These are phyloP conservation scores for Lasioglossum zephyrum DNA, from an alignment of 2,888 invertebrate genomes.

Conservation along the genomic window DNA sequence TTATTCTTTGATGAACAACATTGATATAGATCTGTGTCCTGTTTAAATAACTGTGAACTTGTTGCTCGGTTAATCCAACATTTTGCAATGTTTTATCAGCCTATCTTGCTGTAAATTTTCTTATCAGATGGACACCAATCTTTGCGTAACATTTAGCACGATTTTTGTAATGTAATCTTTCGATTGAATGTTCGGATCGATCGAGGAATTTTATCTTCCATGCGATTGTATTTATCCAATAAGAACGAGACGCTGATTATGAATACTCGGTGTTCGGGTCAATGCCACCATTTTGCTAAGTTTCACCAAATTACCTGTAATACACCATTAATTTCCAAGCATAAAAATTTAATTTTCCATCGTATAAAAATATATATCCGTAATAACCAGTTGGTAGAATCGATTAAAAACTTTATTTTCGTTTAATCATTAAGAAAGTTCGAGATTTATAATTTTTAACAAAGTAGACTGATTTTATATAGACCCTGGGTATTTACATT, in stretches of 20 bases:
- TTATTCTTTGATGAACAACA: not conserved
- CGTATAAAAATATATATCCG: not conserved
- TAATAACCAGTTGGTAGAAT: not conserved
- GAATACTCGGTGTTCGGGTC: conserved; percentile 57
- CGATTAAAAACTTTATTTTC: not conserved
- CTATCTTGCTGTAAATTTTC: not conserved
- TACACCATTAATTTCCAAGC: not conserved
- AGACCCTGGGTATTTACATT: not conserved
- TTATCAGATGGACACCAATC: not conserved
- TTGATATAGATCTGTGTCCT: not conserved
- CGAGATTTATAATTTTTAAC: not conserved
- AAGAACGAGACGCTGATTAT: conserved; percentile 35
- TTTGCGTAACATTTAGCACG: not conserved
- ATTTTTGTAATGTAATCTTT: not conserved
- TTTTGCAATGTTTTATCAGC: not conserved
- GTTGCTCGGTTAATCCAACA: not conserved
- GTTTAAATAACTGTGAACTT: not conserved
- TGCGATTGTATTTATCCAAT: conserved; percentile 40
- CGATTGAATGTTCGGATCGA: conserved; percentile 1
- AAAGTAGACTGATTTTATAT: not conserved
- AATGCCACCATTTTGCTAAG: conserved; percentile 33
- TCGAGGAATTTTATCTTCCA: conserved; percentile 34
- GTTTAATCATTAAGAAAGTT: not conserved
- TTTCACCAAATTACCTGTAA: conserved; percentile 31
- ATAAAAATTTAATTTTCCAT: not conserved